Evolutionary conservation across 2,888 invertebrate species (phyloP).

Genomic region (Ochropacha duplaris): DNA sequence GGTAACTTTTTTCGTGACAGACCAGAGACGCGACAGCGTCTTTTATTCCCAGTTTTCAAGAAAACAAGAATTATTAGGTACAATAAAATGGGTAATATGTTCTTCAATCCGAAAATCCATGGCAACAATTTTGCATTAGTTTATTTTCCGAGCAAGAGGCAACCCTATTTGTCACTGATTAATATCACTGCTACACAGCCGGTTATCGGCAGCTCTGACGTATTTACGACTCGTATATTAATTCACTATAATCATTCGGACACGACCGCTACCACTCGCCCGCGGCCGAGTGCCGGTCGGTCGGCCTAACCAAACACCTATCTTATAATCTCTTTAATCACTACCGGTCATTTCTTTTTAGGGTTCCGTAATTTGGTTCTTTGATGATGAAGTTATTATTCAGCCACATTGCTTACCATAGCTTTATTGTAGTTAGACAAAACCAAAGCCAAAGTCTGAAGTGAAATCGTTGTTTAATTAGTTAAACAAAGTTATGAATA

Average conservation of each 20-base stretch:
- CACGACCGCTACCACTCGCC: slow-evolving; percentile 50
- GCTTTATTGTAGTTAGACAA: too few relatives aligned
- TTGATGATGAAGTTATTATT: slow-evolving; percentile 21
- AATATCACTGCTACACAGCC: slow-evolving; percentile 25
- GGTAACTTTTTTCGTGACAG: too few relatives aligned
- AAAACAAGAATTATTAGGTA: too few relatives aligned
- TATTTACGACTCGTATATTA: slow-evolving; percentile 49
- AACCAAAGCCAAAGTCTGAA: too few relatives aligned
- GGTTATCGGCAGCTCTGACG: slow-evolving; percentile 32
- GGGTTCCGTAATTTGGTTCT: slow-evolving; percentile 8
- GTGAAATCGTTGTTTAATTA: too few relatives aligned
- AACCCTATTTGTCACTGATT: slow-evolving; percentile 24
- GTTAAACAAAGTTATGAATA: too few relatives aligned
- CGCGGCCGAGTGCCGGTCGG: slow-evolving; percentile 22
- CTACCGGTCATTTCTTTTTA: slow-evolving; percentile 57
- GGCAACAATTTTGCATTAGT: neutral
- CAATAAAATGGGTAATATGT: neutral
- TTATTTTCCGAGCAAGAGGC: neutral
- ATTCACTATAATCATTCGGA: slow-evolving; percentile 53
- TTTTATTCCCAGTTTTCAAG: too few relatives aligned
- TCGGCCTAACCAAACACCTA: slow-evolving; percentile 50
- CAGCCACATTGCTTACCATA: too few relatives aligned
- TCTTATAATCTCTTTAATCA: slow-evolving; percentile 57
- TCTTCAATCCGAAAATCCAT: neutral
- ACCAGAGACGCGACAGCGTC: too few relatives aligned